These are phyloP conservation scores for Horisme vitalbata DNA, from an alignment of 2,888 invertebrate genomes.

Conservation along the genomic window DNA sequence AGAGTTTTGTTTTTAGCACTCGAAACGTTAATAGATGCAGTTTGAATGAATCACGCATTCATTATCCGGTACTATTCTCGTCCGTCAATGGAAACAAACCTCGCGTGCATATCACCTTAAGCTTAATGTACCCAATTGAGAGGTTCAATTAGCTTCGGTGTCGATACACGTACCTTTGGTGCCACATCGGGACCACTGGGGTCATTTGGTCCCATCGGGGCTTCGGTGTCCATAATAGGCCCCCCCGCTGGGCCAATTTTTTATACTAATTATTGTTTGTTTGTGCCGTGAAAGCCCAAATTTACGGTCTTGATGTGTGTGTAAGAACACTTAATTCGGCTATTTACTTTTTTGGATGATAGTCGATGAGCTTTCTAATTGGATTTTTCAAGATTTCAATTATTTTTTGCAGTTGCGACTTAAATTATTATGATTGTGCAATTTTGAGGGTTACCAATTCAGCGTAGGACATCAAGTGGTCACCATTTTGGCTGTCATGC, in stretches of 20 bases:
- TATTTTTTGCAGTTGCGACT: neutral
- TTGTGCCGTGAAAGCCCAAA: constrained; percentile 33
- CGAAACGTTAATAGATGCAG: too few relatives aligned
- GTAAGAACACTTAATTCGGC: constrained; percentile 20
- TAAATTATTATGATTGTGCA: too few relatives aligned
- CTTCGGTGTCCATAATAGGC: constrained; percentile 25
- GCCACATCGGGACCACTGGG: constrained; percentile 23
- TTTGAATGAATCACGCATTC: too few relatives aligned
- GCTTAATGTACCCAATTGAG: constrained; percentile 48
- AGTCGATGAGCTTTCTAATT: constrained; percentile 15
- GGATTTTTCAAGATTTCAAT: neutral
- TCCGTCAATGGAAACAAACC: constrained; percentile 30
- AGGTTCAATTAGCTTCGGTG: constrained; percentile 52
- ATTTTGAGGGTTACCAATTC: too few relatives aligned
- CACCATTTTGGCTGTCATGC: too few relatives aligned
- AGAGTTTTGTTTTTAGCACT: too few relatives aligned
- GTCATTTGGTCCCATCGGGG: constrained; percentile 13
- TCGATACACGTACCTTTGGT: constrained; percentile 33
- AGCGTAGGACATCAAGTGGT: too few relatives aligned
- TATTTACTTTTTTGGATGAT: constrained; percentile 14
- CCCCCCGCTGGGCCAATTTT: constrained; percentile 44
- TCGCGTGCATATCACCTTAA: constrained; percentile 42
- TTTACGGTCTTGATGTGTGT: constrained; percentile 27
- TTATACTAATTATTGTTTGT: constrained; percentile 50
- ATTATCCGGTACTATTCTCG: constrained; percentile 13